phyloP scores from a whole-genome alignment of 1,140 invertebrate genomes.

The Arion vulgaris region DNA sequence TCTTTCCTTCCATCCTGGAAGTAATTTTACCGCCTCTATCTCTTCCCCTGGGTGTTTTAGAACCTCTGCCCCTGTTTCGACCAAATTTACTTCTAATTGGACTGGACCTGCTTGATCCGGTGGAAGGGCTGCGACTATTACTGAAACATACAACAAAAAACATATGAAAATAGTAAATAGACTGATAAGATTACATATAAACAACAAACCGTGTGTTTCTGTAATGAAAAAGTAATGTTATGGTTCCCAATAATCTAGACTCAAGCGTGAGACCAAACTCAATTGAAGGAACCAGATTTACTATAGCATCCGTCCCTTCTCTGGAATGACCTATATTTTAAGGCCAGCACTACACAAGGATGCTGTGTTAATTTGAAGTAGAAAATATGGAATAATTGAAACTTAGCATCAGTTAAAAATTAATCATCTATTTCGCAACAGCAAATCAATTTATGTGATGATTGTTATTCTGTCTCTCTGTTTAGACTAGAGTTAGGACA shows the following conservation, averaged over 20 bases:
- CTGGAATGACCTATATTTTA: slow-evolving; percentile 35
- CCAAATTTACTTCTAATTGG: slow-evolving; percentile 37
- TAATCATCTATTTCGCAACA: too few relatives aligned
- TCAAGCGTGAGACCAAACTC: not conserved
- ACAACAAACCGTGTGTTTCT: too few relatives aligned
- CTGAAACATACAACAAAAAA: not conserved
- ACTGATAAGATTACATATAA: too few relatives aligned
- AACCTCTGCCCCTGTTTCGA: slow-evolving; percentile 24
- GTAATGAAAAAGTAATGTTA: too few relatives aligned
- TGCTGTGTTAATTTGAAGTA: too few relatives aligned
- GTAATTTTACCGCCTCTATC: slow-evolving; percentile 47
- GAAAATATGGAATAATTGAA: too few relatives aligned
- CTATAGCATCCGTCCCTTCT: slow-evolving; percentile 34
- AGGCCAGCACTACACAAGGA: slow-evolving; percentile 40
- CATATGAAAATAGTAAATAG: too few relatives aligned
- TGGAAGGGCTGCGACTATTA: slow-evolving; percentile 17
- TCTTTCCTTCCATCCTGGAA: slow-evolving; percentile 33
- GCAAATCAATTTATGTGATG: too few relatives aligned
- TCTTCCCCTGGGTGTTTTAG: slow-evolving; percentile 41
- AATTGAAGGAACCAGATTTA: not conserved
- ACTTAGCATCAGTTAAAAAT: too few relatives aligned
- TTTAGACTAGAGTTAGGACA: too few relatives aligned
- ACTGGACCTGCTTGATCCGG: slow-evolving; percentile 23
- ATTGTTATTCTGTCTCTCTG: too few relatives aligned
- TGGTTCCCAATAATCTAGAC: not conserved